phyloP scores from a whole-genome alignment of 2,113 vertebrate species.

The Pseudopipra pipra region DNA sequence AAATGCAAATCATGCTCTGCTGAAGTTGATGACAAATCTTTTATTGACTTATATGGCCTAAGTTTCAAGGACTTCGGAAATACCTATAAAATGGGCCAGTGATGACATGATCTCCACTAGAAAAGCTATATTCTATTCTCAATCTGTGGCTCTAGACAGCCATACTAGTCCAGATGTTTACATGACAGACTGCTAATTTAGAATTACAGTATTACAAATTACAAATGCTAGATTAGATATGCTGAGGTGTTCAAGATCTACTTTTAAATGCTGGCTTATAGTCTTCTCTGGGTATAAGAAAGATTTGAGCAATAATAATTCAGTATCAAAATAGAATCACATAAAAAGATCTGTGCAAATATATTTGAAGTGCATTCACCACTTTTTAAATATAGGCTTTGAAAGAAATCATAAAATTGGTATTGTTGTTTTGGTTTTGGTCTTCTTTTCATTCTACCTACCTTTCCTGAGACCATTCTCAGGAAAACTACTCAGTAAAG shows the following conservation, averaged over 20 bases:
- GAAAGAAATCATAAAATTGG: not conserved
- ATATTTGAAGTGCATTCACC: not conserved
- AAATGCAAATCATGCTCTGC: not conserved
- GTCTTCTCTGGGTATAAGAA: not conserved
- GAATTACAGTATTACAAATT: not conserved
- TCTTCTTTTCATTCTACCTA: not conserved
- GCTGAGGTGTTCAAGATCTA: not conserved
- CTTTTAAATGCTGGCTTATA: not conserved
- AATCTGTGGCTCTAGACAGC: not conserved
- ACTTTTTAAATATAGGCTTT: not conserved
- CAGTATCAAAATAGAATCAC: not conserved
- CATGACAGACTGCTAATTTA: not conserved
- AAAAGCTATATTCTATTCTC: not conserved
- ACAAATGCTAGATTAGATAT: not conserved
- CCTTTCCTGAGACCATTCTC: not conserved
- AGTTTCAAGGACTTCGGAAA: slow-evolving; percentile 1
- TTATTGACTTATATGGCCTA: not conserved
- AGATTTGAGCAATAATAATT: not conserved
- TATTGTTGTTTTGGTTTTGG: not conserved
- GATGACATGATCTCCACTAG: not conserved
- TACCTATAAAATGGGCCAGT: not conserved
- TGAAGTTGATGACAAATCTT: slow-evolving; percentile 24
- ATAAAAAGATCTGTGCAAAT: not conserved
- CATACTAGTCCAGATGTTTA: not conserved
- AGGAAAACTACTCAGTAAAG: not conserved